These are phyloP conservation scores for Otus scops DNA, from an alignment of 2,797 vertebrate genomes.

Conservation along the genomic window DNA sequence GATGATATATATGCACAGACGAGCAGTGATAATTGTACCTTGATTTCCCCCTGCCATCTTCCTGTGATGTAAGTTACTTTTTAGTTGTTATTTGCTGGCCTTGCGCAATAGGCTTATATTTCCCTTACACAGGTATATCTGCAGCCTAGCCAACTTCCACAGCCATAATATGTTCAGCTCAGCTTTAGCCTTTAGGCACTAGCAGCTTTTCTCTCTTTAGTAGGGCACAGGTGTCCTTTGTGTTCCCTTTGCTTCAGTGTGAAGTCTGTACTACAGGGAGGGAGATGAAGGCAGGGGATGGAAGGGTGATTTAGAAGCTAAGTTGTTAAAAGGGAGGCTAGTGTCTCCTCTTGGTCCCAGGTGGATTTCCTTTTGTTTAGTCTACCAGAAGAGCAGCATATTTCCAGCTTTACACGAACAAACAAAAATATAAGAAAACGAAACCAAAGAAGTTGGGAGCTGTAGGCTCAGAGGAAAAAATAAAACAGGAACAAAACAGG, in stretches of 20 bases:
- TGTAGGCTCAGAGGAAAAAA: not conserved
- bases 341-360: slow-evolving; percentile 1
- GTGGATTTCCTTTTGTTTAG: slow-evolving; percentile 62
- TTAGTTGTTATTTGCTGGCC: not conserved
- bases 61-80: not conserved
- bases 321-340: slow-evolving; percentile 9
- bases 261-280: not conserved
- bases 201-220: not conserved
- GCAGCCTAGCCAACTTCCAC: not conserved
- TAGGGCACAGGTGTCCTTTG: not conserved
- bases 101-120: not conserved
- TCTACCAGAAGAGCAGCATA: slow-evolving; percentile 28
- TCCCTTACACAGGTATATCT: not conserved
- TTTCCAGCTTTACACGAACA: slow-evolving; percentile 53
- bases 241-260: not conserved
- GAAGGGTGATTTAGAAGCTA: not conserved
- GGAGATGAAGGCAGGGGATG: not conserved
- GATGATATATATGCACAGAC: not conserved
- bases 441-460: not conserved
- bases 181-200: not conserved
- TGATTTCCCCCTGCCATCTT: not conserved
- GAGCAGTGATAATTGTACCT: not conserved
- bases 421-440: slow-evolving; percentile 1
- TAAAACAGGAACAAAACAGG: not conserved
- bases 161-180: not conserved